Conservation (phyloP, 2,888 invertebrate genomes). For the Sarcophaga rosellei region DNA sequence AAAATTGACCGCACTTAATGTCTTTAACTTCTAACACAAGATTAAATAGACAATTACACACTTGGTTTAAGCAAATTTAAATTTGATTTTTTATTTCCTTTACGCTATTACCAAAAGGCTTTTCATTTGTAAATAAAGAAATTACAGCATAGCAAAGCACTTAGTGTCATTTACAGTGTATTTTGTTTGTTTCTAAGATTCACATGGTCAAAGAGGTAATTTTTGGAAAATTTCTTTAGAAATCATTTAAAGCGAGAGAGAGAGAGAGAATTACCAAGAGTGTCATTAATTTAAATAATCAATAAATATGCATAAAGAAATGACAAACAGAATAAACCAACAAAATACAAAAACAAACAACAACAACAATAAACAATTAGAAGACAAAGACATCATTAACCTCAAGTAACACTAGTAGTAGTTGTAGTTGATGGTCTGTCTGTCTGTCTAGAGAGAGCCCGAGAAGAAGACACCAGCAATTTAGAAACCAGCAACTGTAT, state of each 20-base stretch:
- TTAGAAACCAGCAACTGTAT: conserved; percentile 8
- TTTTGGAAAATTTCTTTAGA: not conserved
- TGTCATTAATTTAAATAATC: conserved; percentile 67
- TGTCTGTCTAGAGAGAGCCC: no score
- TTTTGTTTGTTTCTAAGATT: no score
- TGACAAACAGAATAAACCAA: not conserved
- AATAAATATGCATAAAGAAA: conserved; percentile 54
- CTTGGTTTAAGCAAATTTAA: no score
- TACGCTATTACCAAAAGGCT: no score
- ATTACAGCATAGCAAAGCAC: no score
- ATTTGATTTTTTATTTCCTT: no score
- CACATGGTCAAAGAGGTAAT: no score
- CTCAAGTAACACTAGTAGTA: conserved; percentile 64
- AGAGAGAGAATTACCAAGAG: conserved; percentile 49
- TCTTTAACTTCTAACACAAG: no score
- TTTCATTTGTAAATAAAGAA: no score
- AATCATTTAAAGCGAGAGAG: conserved; percentile 43
- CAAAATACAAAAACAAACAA: conserved; percentile 18
- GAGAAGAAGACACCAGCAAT: not conserved
- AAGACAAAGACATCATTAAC: conserved; percentile 64
- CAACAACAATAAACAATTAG: conserved; percentile 56
- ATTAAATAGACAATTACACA: no score
- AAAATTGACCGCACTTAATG: no score
- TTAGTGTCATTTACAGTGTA: no score
- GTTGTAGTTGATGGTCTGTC: not conserved